Evolutionary conservation across 2,888 invertebrate genomes (phyloP).

Genomic region (Rhagium mordax): DNA sequence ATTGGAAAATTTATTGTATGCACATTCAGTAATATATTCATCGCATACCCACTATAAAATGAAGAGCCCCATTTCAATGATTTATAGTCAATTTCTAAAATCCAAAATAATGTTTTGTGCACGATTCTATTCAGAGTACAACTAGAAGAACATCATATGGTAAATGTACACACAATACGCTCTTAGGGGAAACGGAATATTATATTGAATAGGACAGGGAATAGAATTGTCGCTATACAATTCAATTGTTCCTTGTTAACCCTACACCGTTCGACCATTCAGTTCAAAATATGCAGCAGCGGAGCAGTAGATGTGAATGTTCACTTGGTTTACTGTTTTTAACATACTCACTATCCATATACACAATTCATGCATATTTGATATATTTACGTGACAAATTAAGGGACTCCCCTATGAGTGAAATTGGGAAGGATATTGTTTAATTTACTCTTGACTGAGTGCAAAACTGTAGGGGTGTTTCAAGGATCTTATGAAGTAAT

Average conservation of each 20-base stretch:
- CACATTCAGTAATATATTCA: neutral
- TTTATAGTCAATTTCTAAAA: constrained; percentile 54
- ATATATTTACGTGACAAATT: constrained; percentile 70
- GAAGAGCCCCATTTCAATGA: constrained; percentile 51
- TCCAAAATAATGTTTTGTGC: constrained; percentile 42
- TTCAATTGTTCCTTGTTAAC: constrained; percentile 71
- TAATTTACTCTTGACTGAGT: constrained; percentile 57
- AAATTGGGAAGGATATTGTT: constrained; percentile 66
- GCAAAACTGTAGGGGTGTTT: constrained; percentile 20
- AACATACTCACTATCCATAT: constrained; percentile 65
- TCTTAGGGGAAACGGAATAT: constrained; percentile 64
- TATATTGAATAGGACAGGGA: constrained; percentile 66
- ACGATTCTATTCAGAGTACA: constrained; percentile 48
- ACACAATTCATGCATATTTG: constrained; percentile 70
- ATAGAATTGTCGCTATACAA: constrained; percentile 66
- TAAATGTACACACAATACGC: constrained; percentile 65
- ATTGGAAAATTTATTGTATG: too few species aligned
- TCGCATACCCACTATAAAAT: neutral
- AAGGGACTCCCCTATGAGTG: constrained; percentile 61
- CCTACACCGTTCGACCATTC: constrained; percentile 64
- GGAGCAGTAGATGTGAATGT: constrained; percentile 37
- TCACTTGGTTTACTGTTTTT: constrained; percentile 56
- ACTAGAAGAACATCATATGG: constrained; percentile 65
- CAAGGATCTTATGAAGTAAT: constrained; percentile 6
- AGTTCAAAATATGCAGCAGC: constrained; percentile 1